Conservation (phyloP, 2,113 vertebrate genomes). For the Mola mola region DNA sequence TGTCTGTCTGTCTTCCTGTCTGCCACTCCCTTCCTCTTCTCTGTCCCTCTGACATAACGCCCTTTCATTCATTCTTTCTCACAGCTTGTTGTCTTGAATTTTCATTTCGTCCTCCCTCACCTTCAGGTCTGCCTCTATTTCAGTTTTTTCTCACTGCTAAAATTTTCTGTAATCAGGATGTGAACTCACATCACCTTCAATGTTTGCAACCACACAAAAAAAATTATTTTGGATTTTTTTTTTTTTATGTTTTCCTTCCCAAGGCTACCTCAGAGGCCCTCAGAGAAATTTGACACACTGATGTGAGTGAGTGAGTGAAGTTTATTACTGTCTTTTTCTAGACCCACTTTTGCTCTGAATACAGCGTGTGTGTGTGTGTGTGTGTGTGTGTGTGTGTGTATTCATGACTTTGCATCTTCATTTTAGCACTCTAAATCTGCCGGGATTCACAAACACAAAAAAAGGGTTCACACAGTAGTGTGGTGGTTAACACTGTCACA, state of each 20-base stretch:
- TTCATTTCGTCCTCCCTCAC: neutral
- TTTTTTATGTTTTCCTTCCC: neutral
- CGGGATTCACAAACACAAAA: no score
- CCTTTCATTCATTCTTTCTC: constrained; percentile 15
- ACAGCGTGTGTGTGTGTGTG: no score
- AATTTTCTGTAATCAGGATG: constrained; percentile 57
- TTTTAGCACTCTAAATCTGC: no score
- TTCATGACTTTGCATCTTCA: no score
- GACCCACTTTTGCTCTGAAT: constrained; percentile 2
- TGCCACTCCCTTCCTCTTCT: neutral
- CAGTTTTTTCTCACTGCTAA: constrained; percentile 27
- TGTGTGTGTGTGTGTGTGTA: no score
- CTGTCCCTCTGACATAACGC: neutral
- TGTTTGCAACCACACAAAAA: constrained; percentile 57
- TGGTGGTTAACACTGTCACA: no score
- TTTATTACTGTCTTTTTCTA: constrained; percentile 40
- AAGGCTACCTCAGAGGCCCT: constrained; percentile 30
- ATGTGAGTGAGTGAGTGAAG: constrained; percentile 49
- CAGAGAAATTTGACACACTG: constrained; percentile 63
- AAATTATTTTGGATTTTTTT: constrained; percentile 10
- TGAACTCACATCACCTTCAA: constrained; percentile 62
- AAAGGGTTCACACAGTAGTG: no score
- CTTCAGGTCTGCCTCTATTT: neutral
- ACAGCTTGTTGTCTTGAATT: neutral
- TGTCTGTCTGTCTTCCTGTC: neutral